Evolutionary conservation across 2,113 vertebrate genomes (phyloP).

Genomic region (Neodontobutis hainanensis): DNA sequence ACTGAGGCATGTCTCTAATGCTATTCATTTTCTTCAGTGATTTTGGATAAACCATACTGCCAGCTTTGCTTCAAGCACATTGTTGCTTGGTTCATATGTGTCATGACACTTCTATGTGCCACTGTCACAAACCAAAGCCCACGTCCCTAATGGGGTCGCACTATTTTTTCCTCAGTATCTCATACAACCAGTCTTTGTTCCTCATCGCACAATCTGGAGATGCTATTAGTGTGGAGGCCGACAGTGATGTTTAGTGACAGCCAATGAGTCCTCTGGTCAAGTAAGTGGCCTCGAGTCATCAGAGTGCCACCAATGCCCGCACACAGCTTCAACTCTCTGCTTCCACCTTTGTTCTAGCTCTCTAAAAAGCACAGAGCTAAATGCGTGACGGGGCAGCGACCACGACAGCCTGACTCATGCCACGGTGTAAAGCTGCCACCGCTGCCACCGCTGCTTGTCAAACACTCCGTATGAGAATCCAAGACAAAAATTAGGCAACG

Average conservation of each 20-base stretch:
- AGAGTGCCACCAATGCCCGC: slow-evolving; percentile 68
- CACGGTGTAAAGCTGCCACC: slow-evolving; percentile 52
- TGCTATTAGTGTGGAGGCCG: slow-evolving; percentile 76
- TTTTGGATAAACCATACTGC: slow-evolving; percentile 27
- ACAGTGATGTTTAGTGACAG: slow-evolving; percentile 81
- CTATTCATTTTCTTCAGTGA: slow-evolving; percentile 21
- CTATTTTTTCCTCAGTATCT: slow-evolving; percentile 51
- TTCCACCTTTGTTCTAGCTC: slow-evolving; percentile 78
- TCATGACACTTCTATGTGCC: slow-evolving; percentile 60
- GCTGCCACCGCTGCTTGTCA: slow-evolving; percentile 70
- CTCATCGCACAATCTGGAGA: slow-evolving; percentile 76
- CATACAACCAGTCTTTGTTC: slow-evolving; percentile 69
- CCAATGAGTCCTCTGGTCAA: slow-evolving; percentile 73
- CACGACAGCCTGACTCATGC: slow-evolving; percentile 47
- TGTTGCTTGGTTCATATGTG: slow-evolving; percentile 60
- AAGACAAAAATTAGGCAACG: slow-evolving; percentile 39
- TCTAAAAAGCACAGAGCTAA: slow-evolving; percentile 71
- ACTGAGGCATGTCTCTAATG: background rate
- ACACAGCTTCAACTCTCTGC: slow-evolving; percentile 35
- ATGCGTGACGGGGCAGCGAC: slow-evolving; percentile 62
- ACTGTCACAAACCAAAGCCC: slow-evolving; percentile 62
- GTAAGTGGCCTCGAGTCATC: slow-evolving; percentile 70
- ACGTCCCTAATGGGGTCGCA: slow-evolving; percentile 66
- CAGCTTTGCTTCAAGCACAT: slow-evolving; percentile 53
- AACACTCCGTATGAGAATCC: slow-evolving; percentile 63